A percentile compares a stretch with the other conserved stretches of the same genome.
Evolutionary conservation across 2,888 invertebrate species (phyloP).

Genomic region (Argyresthia goedartella): DNA sequence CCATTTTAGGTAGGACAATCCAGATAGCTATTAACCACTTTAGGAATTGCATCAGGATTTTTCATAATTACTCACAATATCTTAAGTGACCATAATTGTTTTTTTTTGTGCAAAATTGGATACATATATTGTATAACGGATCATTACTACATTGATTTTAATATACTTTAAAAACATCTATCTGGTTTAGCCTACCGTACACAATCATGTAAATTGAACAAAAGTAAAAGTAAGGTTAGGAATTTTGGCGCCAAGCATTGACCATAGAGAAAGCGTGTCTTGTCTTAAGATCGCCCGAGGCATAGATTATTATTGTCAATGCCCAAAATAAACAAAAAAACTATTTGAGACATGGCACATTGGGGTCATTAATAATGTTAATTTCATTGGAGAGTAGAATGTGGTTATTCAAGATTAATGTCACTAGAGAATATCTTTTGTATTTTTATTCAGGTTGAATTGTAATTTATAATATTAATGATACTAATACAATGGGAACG

Average conservation of each 20-base stretch:
- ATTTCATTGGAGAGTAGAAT: not conserved
- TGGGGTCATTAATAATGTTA: slow-evolving; percentile 11
- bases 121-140: too few species aligned
- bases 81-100: too few species aligned
- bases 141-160: too few species aligned
- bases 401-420: not conserved
- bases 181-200: too few species aligned
- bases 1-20: too few species aligned
- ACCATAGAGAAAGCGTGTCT: slow-evolving; percentile 43
- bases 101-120: too few species aligned
- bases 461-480: not conserved
- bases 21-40: too few species aligned
- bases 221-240: slow-evolving; percentile 17
- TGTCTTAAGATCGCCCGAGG: slow-evolving; percentile 25
- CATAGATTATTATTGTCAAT: slow-evolving; percentile 32
- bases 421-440: not conserved
- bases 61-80: too few species aligned
- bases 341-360: slow-evolving; percentile 1
- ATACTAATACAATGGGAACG: not conserved
- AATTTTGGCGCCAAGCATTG: slow-evolving; percentile 55
- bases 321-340: slow-evolving; percentile 24
- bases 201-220: too few species aligned
- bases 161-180: too few species aligned
- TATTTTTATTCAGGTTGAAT: too few species aligned
- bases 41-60: too few species aligned